Evolutionary conservation across 37 sponge, comb jelly and placozoan genomes (phyloP), one percentile per base, ranked within the genome.

Genomic region (Hormiphora californensis): DNA sequence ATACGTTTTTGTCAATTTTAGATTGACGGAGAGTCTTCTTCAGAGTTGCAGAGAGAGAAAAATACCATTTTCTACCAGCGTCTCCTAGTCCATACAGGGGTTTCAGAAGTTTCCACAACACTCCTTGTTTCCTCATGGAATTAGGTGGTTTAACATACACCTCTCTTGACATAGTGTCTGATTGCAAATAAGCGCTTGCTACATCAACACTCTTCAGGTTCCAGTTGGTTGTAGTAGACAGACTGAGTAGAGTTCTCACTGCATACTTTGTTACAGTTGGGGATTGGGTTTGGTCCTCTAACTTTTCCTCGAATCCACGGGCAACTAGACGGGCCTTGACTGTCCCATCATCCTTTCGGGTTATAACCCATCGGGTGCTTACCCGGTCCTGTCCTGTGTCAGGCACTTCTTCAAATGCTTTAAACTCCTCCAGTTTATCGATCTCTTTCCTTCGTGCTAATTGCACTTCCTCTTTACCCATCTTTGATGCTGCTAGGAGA

Each of bases 11-110:
- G 68, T 67, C 68, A 7, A 67, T 7, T 32, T n/a, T n/a, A n/a
- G 63, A 59, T 19, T 34, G 9, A 8, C 30, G 3, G 31, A 67
- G 38, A 39, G 31, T 7, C 12, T 67, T 39, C 4, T 39, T 67
- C 36, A 67, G 19, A 8, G 68, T 67, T 5, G 35, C 36, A n/a
- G n/a, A n/a, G n/a, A n/a, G n/a, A n/a, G n/a, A n/a, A n/a, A n/a
- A n/a, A 32, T 67, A 67, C 68, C 68, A 67, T 67, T 19, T 67
- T 67, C 68, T 67, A 7, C 39, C 68, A 4, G 19, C 8, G 35
- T 67, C 68, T 3, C 68, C 68, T 2, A 67, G 68, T 67, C 68
- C 68, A 67, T 67, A 67, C 35, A 67, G 36, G 2, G 68, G 68
- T 32, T 67, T 67, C 4, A 4, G 8, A 7, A 67, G 68, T 67